Evolutionary conservation across 2,113 vertebrate species (phyloP), one percentile per base, ranked within the genome.

Genomic region (Chinchilla lanigera): DNA sequence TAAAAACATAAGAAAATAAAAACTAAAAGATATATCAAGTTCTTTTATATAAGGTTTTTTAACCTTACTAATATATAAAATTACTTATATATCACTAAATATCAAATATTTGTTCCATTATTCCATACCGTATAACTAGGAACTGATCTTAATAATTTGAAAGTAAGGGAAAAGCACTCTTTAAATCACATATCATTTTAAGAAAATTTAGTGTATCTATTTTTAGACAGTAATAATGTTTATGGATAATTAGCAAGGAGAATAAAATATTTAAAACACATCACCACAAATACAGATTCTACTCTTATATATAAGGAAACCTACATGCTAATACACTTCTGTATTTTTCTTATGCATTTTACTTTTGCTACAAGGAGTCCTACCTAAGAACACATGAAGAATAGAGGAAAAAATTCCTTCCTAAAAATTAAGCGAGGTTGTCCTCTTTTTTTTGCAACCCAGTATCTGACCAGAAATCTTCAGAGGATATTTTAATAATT

Each of bases 41-140:
- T 93, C 28, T 86, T 93, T 96, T 69, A 93, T n/a, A n/a, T n/a
- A n/a, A n/a, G n/a, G n/a, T n/a, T n/a, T n/a, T n/a, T 75, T 30
- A 89, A 85, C 1, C 16, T 92, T 89, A 87, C 44, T 61, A 86
- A 89, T 93, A 91, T 89, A 84, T 24, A 61, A 95, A 95, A 86
- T 96, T 50, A 84, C 88, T 93, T 94, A 41, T n/a, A 16, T 82
- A 52, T 10, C 14, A 84, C 9, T 77, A 93, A 77, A 38, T 60
- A 3, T 52, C 13, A 86, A 93, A 52, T 61, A n/a, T 44, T 95
- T 95, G 12, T 8, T 94, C 5, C 67, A 56, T 44, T 1, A 81
- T 85, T 89, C 77, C n/a, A 71, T 54, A 50, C 2, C 41, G 13
- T 44, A 35, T 20, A 86, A 41, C 13, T 82, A 47, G 11, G 12